Evolutionary conservation across 2,797 vertebrate genomes (phyloP), one percentile per base, ranked within the genome.

Genomic region (Knipowitschia caucasica): DNA sequence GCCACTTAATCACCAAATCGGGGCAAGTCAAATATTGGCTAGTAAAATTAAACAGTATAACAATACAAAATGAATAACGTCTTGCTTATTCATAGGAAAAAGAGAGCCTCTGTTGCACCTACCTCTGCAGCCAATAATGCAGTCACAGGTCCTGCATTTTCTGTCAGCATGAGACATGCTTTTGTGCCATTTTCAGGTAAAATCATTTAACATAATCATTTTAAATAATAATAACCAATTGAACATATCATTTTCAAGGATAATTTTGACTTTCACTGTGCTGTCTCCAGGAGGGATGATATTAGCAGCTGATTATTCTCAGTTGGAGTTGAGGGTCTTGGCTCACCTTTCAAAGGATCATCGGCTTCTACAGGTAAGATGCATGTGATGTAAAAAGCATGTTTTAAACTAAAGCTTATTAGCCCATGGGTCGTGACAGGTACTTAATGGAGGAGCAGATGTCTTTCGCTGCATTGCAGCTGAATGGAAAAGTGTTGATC

Each of bases 381-480:
- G 34, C 12, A 20, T 5, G 7, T 3, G 26, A n/a, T 5, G 2
- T 27, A 44, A 44, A 23, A n/a, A n/a, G n/a, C n/a, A n/a, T n/a
- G n/a, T n/a, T n/a, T n/a, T n/a, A n/a, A n/a, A n/a, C n/a, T n/a
- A n/a, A n/a, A n/a, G n/a, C n/a, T n/a, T n/a, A 44, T 14, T 1
- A 45, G 8, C 40, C 11, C 21, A 25, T 27, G 30, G 42, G 15
- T 11, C 52, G 29, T 40, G 7, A 9, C 65, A 89, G 80, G 93
- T 94, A 35, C 84, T 99, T 58, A 96, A 95, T 2, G 69, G 83
- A 5, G 95, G 93, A 27, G 77, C 91, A 0, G 96, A 99, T 46
- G 95, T 99, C 62, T 99, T 99, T 59, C 92, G 88, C 75, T 95
- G 90, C 80, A 94, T 99, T 4, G 96, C 95, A 18, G 96, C 95